These are phyloP conservation scores for Rallus limicola DNA, from an alignment of 2,113 vertebrate species.

Conservation along the genomic window DNA sequence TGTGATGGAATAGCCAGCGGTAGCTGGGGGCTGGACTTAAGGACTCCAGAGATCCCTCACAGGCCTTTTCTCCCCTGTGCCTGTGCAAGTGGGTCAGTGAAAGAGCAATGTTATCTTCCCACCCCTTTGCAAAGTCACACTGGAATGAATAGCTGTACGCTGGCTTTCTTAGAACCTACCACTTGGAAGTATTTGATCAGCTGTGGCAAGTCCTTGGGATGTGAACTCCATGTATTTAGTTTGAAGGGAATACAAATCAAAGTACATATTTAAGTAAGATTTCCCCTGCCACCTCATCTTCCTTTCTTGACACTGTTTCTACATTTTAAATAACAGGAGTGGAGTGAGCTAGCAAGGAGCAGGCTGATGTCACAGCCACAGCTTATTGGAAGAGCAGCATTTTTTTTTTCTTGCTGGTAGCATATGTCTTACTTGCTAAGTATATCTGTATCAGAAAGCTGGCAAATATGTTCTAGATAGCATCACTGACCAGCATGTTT, in stretches of 20 bases:
- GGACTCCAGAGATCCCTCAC: background rate
- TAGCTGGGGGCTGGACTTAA: background rate
- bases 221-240: background rate
- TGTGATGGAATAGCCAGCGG: background rate
- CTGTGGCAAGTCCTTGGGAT: background rate
- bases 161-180: background rate
- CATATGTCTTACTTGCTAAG: conserved; percentile 23
- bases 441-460: background rate
- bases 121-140: background rate
- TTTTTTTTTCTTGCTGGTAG: background rate
- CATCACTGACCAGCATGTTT: background rate
- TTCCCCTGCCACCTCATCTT: background rate
- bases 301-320: background rate
- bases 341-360: background rate
- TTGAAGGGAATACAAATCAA: background rate
- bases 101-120: background rate
- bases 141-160: background rate
- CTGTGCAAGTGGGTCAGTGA: background rate
- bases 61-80: background rate
- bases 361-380: background rate
- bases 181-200: background rate
- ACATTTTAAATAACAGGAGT: background rate
- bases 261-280: background rate
- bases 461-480: background rate
- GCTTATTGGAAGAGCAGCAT: background rate